These are phyloP conservation scores for Plumapathes pennacea DNA, from an alignment of 92 coral and sea anemone genomes.

Conservation along the genomic window DNA sequence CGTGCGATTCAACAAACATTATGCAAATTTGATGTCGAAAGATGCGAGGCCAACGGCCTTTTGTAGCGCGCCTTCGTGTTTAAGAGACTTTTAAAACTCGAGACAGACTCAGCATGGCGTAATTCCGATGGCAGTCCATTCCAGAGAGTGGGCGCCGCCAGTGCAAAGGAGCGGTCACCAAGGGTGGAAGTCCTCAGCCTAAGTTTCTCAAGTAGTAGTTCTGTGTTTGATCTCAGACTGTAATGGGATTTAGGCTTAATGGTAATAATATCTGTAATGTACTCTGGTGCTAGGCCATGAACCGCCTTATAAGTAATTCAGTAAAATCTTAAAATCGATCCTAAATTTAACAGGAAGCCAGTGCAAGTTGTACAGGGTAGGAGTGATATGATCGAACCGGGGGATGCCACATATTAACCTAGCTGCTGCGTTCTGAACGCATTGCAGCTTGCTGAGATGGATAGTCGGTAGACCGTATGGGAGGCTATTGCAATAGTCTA, in stretches of 20 bases:
- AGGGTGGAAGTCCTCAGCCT: slow-evolving; percentile 1
- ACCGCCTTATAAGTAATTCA: slow-evolving; percentile 18
- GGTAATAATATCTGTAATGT: slow-evolving; percentile 3
- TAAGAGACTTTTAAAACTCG: too few species aligned
- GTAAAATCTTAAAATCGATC: slow-evolving; percentile 21
- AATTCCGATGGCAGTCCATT: slow-evolving; percentile 2
- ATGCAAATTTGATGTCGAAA: too few species aligned
- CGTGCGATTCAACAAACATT: too few species aligned
- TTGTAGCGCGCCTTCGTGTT: too few species aligned
- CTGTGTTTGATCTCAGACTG: slow-evolving; percentile 2
- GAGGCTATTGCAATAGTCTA: slow-evolving; percentile 30
- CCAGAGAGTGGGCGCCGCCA: slow-evolving; percentile 21
- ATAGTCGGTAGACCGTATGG: slow-evolving; percentile 23
- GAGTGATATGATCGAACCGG: slow-evolving; percentile 41
- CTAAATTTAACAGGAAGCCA: slow-evolving; percentile 1
- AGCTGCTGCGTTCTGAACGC: slow-evolving; percentile 39
- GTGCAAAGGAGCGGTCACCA: slow-evolving; percentile 13
- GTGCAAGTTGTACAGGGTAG: slow-evolving; percentile 9
- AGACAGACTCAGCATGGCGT: too few species aligned
- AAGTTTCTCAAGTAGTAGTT: background rate
- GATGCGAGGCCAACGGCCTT: too few species aligned
- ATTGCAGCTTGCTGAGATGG: slow-evolving; percentile 7
- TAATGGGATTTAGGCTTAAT: slow-evolving; percentile 7
- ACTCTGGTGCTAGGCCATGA: slow-evolving; percentile 8
- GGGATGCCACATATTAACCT: slow-evolving; percentile 16